Evolutionary conservation across 2,888 invertebrate species (phyloP).

Genomic region (Brachycybe producta): DNA sequence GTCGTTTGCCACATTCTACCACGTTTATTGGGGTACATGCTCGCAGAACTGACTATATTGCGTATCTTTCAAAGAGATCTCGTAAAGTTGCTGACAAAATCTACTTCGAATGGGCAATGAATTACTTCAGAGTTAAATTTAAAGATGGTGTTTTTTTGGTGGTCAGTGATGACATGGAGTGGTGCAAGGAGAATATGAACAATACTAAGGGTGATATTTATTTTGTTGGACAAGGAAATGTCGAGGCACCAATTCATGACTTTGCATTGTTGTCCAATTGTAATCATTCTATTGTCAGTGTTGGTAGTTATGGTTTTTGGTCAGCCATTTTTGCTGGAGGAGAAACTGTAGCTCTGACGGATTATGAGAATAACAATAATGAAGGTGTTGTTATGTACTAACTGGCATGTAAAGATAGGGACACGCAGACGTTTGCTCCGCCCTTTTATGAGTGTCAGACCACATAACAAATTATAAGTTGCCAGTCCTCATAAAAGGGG

Average conservation of each 20-base stretch:
- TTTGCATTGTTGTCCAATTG: constrained; percentile 21
- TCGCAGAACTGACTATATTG: constrained; percentile 7
- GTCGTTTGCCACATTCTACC: no score
- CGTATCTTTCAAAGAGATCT: constrained; percentile 8
- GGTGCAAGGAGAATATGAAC: constrained; percentile 13
- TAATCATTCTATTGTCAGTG: constrained; percentile 27
- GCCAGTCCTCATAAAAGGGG: no score
- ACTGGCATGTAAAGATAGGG: no score
- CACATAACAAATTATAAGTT: no score
- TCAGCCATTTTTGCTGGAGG: no score
- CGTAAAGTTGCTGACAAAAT: constrained; percentile 3
- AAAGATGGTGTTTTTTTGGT: constrained; percentile 19
- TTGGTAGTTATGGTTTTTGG: no score
- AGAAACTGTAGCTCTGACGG: no score
- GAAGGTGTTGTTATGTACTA: no score
- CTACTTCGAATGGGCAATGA: constrained; percentile 19
- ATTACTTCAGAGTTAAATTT: constrained; percentile 15
- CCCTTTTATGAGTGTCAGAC: no score
- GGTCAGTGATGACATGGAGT: constrained; percentile 20
- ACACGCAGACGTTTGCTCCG: no score
- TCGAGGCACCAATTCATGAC: constrained; percentile 11
- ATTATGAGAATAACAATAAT: no score
- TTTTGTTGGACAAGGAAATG: constrained; percentile 6
- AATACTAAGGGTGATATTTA: constrained; percentile 2
- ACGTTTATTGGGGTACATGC: constrained; percentile 22